These are phyloP conservation scores for Acrocyrtus sp. DNA, from an alignment of 2,888 invertebrate genomes.

Conservation along the genomic window DNA sequence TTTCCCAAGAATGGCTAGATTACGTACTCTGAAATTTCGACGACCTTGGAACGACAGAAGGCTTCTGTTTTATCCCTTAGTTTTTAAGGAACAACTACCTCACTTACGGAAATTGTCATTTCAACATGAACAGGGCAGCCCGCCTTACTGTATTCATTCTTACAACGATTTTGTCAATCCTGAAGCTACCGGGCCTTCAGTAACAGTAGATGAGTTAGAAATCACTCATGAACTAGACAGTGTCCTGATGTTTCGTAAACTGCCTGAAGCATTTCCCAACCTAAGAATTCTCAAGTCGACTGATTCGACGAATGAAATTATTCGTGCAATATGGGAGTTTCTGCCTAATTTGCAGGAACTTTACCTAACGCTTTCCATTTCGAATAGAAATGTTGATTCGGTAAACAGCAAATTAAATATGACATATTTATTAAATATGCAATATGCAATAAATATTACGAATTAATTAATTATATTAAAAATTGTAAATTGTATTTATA, in stretches of 20 bases:
- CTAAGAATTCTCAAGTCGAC: constrained; percentile 35
- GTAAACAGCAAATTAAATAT: too few relatives aligned
- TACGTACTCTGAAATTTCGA: constrained; percentile 25
- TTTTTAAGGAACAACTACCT: constrained; percentile 40
- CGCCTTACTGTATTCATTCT: constrained; percentile 46
- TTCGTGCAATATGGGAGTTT: constrained; percentile 45
- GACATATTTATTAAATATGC: too few relatives aligned
- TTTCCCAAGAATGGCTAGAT: constrained; percentile 41
- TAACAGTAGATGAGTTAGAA: constrained; percentile 37
- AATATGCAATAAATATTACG: too few relatives aligned
- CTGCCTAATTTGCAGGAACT: constrained; percentile 41
- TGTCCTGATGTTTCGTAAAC: constrained; percentile 38
- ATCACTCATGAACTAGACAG: constrained; percentile 46
- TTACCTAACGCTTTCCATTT: constrained; percentile 35
- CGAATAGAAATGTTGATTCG: constrained; percentile 43
- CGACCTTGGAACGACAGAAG: constrained; percentile 45
- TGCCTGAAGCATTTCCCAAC: constrained; percentile 43
- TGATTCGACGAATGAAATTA: constrained; percentile 44
- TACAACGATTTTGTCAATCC: constrained; percentile 44
- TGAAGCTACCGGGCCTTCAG: constrained; percentile 31
- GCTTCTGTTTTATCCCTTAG: constrained; percentile 32
- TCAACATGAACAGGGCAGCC: constrained; percentile 45
- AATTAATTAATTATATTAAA: too few relatives aligned
- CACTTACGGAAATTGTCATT: constrained; percentile 36
- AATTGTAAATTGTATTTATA: constrained; percentile 7